Evolutionary conservation across 1,140 invertebrate species (phyloP).

Genomic region (Luehdorfia chinensis): DNA sequence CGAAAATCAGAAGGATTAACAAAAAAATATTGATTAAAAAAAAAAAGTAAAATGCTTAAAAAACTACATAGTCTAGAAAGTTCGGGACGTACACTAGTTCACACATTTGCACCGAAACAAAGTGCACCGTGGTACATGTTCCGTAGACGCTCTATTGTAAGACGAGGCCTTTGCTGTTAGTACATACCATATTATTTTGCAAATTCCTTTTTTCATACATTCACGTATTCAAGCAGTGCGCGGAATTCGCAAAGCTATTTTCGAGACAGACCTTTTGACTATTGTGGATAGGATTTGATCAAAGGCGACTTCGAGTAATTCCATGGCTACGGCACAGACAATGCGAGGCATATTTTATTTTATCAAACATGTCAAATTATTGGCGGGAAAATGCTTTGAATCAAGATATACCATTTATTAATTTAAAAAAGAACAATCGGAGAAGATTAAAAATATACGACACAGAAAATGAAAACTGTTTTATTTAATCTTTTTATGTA

Average conservation of each 20-base stretch:
- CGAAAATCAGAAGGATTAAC: no score
- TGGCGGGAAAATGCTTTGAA: no score
- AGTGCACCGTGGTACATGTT: background rate
- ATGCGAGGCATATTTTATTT: no score
- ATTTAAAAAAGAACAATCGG: no score
- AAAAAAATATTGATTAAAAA: no score
- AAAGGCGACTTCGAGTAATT: background rate
- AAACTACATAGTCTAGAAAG: slow-evolving; percentile 7
- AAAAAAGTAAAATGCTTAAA: background rate
- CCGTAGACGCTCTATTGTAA: slow-evolving; percentile 1
- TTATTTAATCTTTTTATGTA: no score
- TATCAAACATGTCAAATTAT: no score
- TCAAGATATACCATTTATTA: no score
- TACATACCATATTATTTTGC: slow-evolving; percentile 10
- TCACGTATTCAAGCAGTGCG: background rate
- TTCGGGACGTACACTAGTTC: background rate
- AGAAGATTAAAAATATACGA: no score
- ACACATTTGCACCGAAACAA: slow-evolving; percentile 2
- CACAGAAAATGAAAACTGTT: no score
- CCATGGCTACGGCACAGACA: background rate
- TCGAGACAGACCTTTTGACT: background rate
- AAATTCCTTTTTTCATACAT: background rate
- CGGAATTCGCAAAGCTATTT: background rate
- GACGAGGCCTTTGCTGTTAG: background rate
- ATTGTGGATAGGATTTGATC: slow-evolving; percentile 1